Evolutionary conservation across 2,888 invertebrate genomes (phyloP).

Genomic region (Lithophane semibrunnea): DNA sequence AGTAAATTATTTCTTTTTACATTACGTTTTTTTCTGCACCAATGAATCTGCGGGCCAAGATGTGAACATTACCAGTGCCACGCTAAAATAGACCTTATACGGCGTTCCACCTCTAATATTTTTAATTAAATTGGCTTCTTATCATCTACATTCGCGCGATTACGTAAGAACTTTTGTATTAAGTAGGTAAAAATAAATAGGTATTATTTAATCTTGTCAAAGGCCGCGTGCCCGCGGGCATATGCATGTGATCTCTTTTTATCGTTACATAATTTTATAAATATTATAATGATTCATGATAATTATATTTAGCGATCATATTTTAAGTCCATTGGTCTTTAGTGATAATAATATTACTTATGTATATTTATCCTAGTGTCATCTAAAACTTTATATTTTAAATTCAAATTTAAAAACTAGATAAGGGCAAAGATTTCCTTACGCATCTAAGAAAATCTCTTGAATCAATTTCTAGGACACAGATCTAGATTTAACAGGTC

Average conservation of each 20-base stretch:
- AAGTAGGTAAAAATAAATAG: not conserved
- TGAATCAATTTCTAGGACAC: not conserved
- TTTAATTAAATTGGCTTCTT: not conserved
- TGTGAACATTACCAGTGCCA: not conserved
- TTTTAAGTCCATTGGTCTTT: constrained; percentile 26
- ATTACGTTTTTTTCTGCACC: not conserved
- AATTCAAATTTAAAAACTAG: not conserved
- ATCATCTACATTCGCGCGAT: not conserved
- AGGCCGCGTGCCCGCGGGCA: not conserved
- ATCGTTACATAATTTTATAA: constrained; percentile 18
- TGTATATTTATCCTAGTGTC: not conserved
- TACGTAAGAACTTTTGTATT: not conserved
- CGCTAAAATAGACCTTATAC: not conserved
- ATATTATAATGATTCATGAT: constrained; percentile 3
- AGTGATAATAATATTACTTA: constrained; percentile 3
- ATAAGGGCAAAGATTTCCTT: too few relatives aligned
- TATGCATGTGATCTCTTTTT: constrained; percentile 18
- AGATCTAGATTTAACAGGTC: not conserved
- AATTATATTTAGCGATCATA: constrained; percentile 7
- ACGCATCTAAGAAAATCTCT: not conserved
- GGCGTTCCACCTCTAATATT: not conserved
- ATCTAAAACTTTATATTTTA: not conserved
- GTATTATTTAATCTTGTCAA: not conserved
- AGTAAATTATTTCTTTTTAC: not conserved
- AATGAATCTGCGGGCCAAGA: not conserved